These are phyloP conservation scores for Coecobrya sp. DNA, from an alignment of 2,888 invertebrate genomes.

Conservation along the genomic window DNA sequence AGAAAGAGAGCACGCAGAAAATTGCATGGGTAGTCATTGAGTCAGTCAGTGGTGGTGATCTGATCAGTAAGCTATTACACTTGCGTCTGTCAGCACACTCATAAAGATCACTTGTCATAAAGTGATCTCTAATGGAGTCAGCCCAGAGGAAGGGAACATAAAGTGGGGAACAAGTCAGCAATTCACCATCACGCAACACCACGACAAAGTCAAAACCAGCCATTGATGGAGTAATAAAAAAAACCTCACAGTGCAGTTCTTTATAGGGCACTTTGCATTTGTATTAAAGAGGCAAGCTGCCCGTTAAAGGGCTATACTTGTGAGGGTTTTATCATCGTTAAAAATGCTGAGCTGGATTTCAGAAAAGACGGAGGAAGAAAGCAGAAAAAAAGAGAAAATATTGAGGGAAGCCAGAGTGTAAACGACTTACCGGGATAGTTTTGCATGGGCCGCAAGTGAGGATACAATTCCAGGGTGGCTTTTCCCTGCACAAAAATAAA, in stretches of 20 bases:
- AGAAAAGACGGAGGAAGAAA: not conserved
- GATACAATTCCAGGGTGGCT: constrained; percentile 89
- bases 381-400: constrained; percentile 7
- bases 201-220: not conserved
- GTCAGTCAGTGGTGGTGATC: constrained; percentile 2
- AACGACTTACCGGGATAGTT: constrained; percentile 88
- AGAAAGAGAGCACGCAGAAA: constrained; percentile 55
- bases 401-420: not conserved
- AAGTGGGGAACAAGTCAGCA: not conserved
- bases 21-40: constrained; percentile 33
- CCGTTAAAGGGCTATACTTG: constrained; percentile 88
- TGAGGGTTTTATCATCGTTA: constrained; percentile 78
- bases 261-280: constrained; percentile 89
- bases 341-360: not conserved
- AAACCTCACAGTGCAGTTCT: constrained; percentile 88
- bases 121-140: not conserved
- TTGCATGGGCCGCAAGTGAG: constrained; percentile 89
- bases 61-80: constrained; percentile 21
- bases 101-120: not conserved
- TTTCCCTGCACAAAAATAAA: constrained; percentile 88
- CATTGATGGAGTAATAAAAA: not conserved
- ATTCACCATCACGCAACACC: not conserved
- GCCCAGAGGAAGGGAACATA: not conserved
- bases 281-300: constrained; percentile 88
- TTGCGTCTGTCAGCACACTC: not conserved